These are phyloP conservation scores for Corvus cornix DNA, from an alignment of 2,113 vertebrate species.

Conservation along the genomic window DNA sequence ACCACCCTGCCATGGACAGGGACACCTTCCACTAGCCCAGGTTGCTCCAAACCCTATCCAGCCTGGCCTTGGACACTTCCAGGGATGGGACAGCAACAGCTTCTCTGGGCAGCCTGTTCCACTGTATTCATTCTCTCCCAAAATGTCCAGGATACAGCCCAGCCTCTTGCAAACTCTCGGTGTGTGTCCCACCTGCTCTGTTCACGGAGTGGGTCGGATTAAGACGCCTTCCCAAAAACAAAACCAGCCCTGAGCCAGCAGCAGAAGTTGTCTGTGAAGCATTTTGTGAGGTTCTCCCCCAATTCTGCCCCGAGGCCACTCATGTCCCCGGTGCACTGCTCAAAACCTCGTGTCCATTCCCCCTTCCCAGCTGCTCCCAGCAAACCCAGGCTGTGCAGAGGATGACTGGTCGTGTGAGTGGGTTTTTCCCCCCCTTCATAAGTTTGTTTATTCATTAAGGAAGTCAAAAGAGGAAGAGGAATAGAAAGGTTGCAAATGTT, in stretches of 20 bases:
- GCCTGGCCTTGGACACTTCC: background rate
- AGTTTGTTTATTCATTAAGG: conserved; percentile 10
- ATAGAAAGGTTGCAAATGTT: background rate
- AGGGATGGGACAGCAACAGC: background rate
- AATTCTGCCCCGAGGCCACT: rapidly evolving
- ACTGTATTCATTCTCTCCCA: background rate
- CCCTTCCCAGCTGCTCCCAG: background rate
- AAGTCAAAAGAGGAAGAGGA: conserved; percentile 47
- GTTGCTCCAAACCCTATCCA: background rate
- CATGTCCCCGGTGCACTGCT: rapidly evolving
- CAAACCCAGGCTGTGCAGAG: background rate
- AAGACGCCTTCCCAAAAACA: rapidly evolving
- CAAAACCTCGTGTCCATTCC: background rate
- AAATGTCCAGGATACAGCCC: background rate
- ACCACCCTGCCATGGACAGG: background rate
- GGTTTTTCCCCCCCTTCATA: background rate
- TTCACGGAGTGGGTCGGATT: rapidly evolving
- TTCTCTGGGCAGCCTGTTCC: background rate
- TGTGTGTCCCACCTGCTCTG: background rate
- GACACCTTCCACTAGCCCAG: background rate
- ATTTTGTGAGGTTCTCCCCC: background rate
- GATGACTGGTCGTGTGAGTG: rapidly evolving
- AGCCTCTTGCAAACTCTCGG: background rate
- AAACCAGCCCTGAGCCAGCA: background rate
- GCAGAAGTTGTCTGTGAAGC: background rate